Base-by-base conservation (phyloP, 2,113 vertebrate genomes). In the Mormyrus lacerda region DNA sequence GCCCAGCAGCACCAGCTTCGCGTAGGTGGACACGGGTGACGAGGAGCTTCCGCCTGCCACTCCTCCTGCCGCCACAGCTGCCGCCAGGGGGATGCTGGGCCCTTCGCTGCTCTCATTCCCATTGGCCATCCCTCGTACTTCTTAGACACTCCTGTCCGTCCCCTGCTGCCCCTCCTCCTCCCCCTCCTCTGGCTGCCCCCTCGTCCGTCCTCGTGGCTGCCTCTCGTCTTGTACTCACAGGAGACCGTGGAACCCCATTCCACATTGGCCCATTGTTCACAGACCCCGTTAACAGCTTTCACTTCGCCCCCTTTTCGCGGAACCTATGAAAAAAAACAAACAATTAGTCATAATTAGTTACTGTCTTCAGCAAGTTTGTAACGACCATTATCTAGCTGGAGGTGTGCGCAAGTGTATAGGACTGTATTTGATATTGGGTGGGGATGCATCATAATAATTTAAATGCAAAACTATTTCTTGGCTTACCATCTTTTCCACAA, bases 1-100 rank as follows among this genome's bases (percentile, higher is more conserved):
- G 89, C 97, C 97, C 93, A 98, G 94, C 90, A 97, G 96, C 92
- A 97, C 95, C 92, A 98, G 95, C 95, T 98, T 98, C 91, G 97
- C 95, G 88, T 97, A 97, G 92, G 97, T 97, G 19, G 97, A 97
- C 89, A 96, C 96, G 61, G 95, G 93, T 24, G 95, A 94, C 89
- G 95, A 95, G 5, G 95, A 91, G 94, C 95, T 91, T 91, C 94
- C 89, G 91, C 95, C 92, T 86, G 94, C 93, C 93, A 93, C 86
- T 90, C 94, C 97, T 45, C 97, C 96, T 35, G 97, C 96, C 87
- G 95, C 95, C 91, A 95, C 93, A 87, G 95, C 94, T 9, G 95
- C 94, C 90, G 95, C 93, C 93, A 96, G 91, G 10, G 94, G 92
- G 91, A 95, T 95, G 89, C 95, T 94, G 21, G 95, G 95, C 85